Base-by-base conservation (phyloP, 1,140 invertebrate genomes). In the Brachystomella parvula region DNA sequence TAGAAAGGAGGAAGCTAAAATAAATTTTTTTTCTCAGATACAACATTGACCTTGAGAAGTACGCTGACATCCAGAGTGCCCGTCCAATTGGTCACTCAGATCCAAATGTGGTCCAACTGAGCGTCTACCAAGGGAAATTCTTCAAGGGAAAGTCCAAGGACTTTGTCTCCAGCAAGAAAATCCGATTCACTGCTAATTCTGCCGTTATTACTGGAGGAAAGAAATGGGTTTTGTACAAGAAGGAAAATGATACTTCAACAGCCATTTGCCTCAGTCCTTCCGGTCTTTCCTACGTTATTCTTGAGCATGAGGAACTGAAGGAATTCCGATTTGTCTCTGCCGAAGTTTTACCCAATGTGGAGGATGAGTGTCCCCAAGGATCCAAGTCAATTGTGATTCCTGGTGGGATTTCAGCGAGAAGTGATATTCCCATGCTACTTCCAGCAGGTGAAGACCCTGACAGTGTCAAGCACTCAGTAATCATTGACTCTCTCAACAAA, bases 101-200 rank as follows among this genome's bases (percentile, higher is more conserved):
- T 26, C 60, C 60, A 3, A 39, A 35, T 28, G 60, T 62, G 6
- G 60, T 62, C 24, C 60, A 62, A 62, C 35, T 62, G 6, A 44
- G 33, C 33, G 60, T 62, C 12, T 62, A 62, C 33, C 60, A 62
- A 62, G 60, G 60, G 31, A 62, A 62, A 26, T 62, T 62, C 60
- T 62, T 62, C 33, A 62, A 62, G 35, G 60, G 60, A 62, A 62
- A 62, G 33, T 62, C 60, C 9, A 62, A 62, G 60, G 60, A 62
- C 24, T 62, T 62, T 47, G 60, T 62, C 26, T 24, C 21, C 9
- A 17, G 26, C 60, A 62, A 62, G 35, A 62, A 62, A 26, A 62
- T 62, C 29, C 60, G 60, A 21, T 62, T 62, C 24, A 62, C 28
- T 29, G 30, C 33, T 9, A 62, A 62, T 35, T 62, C 60, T n/a